Evolutionary conservation across 2,797 vertebrate genomes (phyloP), one percentile per base, ranked within the genome.

Genomic region (Ibycter americanus): DNA sequence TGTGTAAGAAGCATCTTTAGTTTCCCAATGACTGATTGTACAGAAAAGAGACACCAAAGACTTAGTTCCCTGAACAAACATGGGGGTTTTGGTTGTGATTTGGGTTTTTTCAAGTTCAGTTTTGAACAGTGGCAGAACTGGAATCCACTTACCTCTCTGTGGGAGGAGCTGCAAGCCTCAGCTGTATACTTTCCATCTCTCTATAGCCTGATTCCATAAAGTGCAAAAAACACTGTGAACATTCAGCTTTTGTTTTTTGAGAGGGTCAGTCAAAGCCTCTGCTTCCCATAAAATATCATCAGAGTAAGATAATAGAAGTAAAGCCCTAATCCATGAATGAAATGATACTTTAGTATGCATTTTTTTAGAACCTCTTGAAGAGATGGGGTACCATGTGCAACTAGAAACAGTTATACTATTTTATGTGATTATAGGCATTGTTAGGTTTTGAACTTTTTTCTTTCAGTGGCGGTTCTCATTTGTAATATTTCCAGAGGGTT

Each of bases 311-410:
- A 47, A 38, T 8, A 47, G 42, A 55, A 62, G 49, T 38, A 25
- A 68, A 87, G 27, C 15, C 32, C 40, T 84, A 59, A 59, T 66
- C 40, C 40, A 11, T 76, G 10, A 65, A 59, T 54, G 18, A 84
- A 76, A 38, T 44, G 2, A 25, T 18, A 38, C 4, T 54, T 68
- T 3, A 38, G 18, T 49, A 20, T 26, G 22, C 1, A 0, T 3
- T 42, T 49, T 67, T 52, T 61, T 20, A 52, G 47, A 90, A 72
- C 18, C 65, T 25, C 9, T 74, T 65, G 25, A 70, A 61, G 40
- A 54, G 23, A 47, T 59, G 20, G 23, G 20, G 22, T 31, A 85
- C 23, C 19, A 34, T 32, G n/a, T 42, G 38, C 29, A 68, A 49
- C 52, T 70, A 26, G n/a, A 74, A 63, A 14, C 25, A 19, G 15